phyloP scores from a whole-genome alignment of 2,113 vertebrate species.

The human region DNA sequence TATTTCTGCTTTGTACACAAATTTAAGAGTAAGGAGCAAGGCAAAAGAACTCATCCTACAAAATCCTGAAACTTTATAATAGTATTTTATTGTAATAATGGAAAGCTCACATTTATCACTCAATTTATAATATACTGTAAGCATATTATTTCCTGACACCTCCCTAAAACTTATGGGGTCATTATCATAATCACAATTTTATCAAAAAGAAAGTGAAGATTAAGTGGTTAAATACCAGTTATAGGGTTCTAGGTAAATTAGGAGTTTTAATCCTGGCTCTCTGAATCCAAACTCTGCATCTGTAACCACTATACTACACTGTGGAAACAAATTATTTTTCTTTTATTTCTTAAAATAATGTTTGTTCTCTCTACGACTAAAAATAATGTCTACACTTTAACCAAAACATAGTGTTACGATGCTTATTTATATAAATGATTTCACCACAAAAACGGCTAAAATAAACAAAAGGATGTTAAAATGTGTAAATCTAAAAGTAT shows the following conservation, averaged over 20 bases:
- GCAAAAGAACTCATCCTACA: too few species aligned
- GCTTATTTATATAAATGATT: too few species aligned
- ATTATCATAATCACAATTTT: background rate
- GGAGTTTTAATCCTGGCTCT: too few species aligned
- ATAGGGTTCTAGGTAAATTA: too few species aligned
- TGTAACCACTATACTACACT: too few species aligned
- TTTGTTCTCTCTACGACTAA: background rate
- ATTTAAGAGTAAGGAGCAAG: background rate
- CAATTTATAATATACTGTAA: background rate
- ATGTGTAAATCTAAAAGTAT: background rate
- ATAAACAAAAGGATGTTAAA: background rate
- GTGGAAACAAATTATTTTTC: background rate
- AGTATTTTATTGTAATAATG: background rate
- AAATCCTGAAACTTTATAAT: background rate
- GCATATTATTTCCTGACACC: background rate
- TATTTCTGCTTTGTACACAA: background rate
- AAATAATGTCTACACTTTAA: background rate
- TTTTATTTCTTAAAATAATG: background rate
- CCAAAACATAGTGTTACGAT: background rate
- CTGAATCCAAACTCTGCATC: accelerated
- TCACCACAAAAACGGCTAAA: background rate
- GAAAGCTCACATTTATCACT: background rate
- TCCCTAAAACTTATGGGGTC: background rate
- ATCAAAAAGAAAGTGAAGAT: background rate
- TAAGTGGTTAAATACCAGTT: background rate